Conservation (phyloP, 53 echinoderm and acorn worm genomes). For the Glandiceps talaboti region DNA sequence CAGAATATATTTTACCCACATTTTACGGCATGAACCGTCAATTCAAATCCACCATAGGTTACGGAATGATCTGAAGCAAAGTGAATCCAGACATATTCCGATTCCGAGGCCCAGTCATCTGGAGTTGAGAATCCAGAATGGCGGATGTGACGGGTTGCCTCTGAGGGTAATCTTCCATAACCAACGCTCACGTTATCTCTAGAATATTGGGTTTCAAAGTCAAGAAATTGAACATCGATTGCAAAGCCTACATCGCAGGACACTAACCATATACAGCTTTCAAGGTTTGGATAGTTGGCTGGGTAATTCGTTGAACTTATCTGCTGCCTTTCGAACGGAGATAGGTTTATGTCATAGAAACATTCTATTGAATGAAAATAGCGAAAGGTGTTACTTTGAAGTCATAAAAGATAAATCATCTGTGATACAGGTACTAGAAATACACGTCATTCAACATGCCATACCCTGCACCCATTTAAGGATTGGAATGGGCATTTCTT, state of each 20-base stretch:
- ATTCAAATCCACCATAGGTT: background rate
- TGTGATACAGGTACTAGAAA: too few species aligned
- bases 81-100: background rate
- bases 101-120: background rate
- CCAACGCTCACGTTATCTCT: background rate
- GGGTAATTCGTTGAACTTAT: background rate
- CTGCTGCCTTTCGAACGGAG: background rate
- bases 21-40: background rate
- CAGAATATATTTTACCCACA: background rate
- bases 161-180: background rate
- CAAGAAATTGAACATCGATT: background rate
- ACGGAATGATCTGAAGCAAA: background rate
- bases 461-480: too few species aligned
- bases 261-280: background rate
- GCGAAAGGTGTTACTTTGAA: too few species aligned
- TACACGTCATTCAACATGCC: too few species aligned
- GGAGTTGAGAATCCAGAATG: background rate
- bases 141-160: background rate
- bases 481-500: too few species aligned
- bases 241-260: background rate
- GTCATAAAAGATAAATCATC: too few species aligned
- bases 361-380: too few species aligned
- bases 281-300: background rate
- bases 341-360: background rate
- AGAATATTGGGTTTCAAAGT: background rate